Base-by-base conservation (phyloP, 2,797 vertebrate species). In the Dicrostonyx torquatus region DNA sequence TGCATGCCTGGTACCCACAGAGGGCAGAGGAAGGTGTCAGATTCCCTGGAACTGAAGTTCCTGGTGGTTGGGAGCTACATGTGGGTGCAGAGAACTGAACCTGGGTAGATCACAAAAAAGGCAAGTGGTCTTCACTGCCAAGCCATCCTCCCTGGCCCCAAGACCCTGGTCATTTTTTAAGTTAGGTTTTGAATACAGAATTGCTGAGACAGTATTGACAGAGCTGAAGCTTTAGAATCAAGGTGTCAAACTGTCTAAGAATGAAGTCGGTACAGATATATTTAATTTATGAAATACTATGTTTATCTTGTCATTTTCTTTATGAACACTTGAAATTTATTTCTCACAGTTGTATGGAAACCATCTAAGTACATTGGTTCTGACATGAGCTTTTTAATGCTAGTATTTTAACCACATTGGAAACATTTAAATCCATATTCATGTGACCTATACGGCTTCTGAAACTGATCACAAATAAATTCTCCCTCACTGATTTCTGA, bases 351-450 rank as follows among this genome's bases (percentile, higher is more conserved):
- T 40, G 90, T 26, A n/a, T 82, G 6, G 26, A 87, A 75, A 70
- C 7, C 48, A 9, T 73, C 73, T 90, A 87, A 90, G 62, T 89
- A 53, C 80, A 73, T 87, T 87, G 72, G 45, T 53, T 70, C 87
- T 75, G 31, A 60, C 64, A 87, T 37, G 26, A 88, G 40, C 10
- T 31, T 82, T 92, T 72, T 89, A 90, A 79, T 45, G 15, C 18
- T 88, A 55, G 1, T 76, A 72, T 87, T 94, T 91, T 90, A 77
- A 62, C 53, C 48, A 62, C n/a, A 85, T 1, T 85, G 60, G 26
- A 72, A 91, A 79, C 15, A 40, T 15, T 43, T 0, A 37, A 55
- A 86, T 87, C 24, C 64, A 73, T 31, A 48, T 50, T 87, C 3
- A 37, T 55, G 7, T 89, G 88, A 84, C 29, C 87, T 91, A 43